Base-by-base conservation (phyloP, 2,888 invertebrate species). In the Drosophila fungiperda region DNA sequence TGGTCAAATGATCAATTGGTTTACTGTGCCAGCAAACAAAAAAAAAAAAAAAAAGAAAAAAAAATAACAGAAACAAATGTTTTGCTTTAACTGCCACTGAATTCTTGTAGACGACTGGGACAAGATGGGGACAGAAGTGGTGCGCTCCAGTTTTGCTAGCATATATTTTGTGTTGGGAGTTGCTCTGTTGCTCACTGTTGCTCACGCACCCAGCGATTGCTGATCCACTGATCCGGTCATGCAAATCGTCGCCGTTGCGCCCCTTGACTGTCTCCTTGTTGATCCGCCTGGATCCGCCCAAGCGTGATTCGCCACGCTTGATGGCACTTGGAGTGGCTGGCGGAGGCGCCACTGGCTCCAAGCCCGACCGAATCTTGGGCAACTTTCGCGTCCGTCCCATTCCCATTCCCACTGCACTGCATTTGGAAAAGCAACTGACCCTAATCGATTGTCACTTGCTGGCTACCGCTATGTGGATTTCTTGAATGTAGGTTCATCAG, bases 1-100 rank as follows among this genome's bases (percentile, higher is more conserved):
- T 89, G 91, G 90, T 91, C 90, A 92, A 91, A 80, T 91, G 92
- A 84, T 89, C 92, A 91, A 91, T 83, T 91, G 89, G 92, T 86
- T 91, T 84, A 91, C 85, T 90, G 76, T 83, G 92, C 91, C 91
- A 91, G 78, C 76, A 7, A 2, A 7, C 8, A 38, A 38, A 23
- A 8, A 33, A 8, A 38, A 23, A 8, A 33, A 8, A 2, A 9
- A 20, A 20, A 17, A 7, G 7, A 3, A 53, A 15, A 7, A 35
- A 36, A 23, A 20, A 29, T 29, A 29, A 29, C 6, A 29, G 1
- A 29, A 29, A 29, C 29, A 64, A 65, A 38, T 59, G 64, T 40
- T 40, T 63, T 48, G 49, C 54, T 45, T 32, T 52, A 40, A 59
- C 48, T 57, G 68, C 69, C 50, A 59, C 67, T 52, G 69, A 80